A percentile compares a stretch with the other conserved stretches of the same genome.
Evolutionary conservation across 37 sponge, comb jelly and placozoan species (phyloP).

Genomic region (Halisarca cf. caerulea): DNA sequence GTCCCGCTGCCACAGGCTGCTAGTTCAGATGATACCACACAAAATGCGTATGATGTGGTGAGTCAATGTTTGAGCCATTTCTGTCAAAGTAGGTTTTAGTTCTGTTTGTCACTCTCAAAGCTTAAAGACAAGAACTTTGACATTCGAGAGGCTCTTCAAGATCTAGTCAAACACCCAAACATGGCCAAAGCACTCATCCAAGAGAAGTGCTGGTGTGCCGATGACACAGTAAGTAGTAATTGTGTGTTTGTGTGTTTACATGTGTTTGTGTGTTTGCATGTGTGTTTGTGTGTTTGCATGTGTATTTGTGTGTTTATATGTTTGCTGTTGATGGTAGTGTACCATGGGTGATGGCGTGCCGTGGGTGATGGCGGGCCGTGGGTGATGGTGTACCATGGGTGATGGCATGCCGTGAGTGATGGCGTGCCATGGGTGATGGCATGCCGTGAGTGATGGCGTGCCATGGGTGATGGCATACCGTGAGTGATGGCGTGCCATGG

Average conservation of each 20-base stretch:
- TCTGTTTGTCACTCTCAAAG: slow-evolving; percentile 26
- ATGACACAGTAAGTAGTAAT: slow-evolving; percentile 43
- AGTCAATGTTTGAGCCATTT: no score
- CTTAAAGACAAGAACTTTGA: slow-evolving; percentile 47
- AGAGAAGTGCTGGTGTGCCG: slow-evolving; percentile 73
- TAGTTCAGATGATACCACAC: slow-evolving; percentile 79
- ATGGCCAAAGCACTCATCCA: slow-evolving; percentile 27
- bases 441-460: no score
- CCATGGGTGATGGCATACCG: no score
- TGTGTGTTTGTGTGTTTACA: neutral
- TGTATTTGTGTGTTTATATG: neutral
- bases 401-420: no score
- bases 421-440: no score
- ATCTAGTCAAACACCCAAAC: slow-evolving; percentile 58
- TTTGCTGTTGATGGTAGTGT: no score
- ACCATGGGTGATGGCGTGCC: no score
- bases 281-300: neutral
- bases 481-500: no score
- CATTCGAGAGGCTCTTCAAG: slow-evolving; percentile 48
- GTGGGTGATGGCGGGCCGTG: no score
- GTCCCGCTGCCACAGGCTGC: slow-evolving; percentile 57
- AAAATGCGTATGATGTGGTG: slow-evolving; percentile 75
- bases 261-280: neutral
- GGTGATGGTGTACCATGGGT: no score
- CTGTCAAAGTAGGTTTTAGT: no score